A percentile compares a stretch with the other conserved stretches of the same genome.
Conservation (phyloP, 53 echinoderm and acorn worm genomes). For the Zoroaster sp. region DNA sequence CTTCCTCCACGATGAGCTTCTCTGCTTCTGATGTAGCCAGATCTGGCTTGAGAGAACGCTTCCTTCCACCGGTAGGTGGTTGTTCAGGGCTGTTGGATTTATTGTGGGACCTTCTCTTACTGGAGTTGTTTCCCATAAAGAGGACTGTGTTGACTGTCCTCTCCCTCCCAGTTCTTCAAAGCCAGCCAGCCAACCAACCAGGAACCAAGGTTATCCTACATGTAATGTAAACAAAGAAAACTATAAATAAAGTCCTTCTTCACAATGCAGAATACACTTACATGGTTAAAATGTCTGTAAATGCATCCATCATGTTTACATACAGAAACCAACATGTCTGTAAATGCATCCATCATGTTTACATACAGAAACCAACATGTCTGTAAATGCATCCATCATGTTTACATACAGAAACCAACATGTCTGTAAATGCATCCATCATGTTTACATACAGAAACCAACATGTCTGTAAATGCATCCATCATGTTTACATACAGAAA, state of each 20-base stretch:
- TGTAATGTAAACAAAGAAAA: not conserved
- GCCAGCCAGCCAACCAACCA: too few relatives aligned
- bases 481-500: too few relatives aligned
- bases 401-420: too few relatives aligned
- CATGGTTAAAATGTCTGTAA: too few relatives aligned
- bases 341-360: too few relatives aligned
- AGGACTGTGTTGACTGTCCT: not conserved
- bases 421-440: too few relatives aligned
- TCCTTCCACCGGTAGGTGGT: slow-evolving; percentile 24
- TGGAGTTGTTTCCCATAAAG: slow-evolving; percentile 51
- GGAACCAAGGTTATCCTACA: not conserved
- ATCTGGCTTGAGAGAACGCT: slow-evolving; percentile 37
- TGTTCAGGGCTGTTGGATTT: slow-evolving; percentile 22
- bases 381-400: too few relatives aligned
- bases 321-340: too few relatives aligned
- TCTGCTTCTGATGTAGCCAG: slow-evolving; percentile 24
- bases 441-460: too few relatives aligned
- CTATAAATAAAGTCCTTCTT: not conserved
- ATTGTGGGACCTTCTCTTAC: slow-evolving; percentile 51
- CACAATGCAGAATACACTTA: not conserved
- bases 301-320: too few relatives aligned
- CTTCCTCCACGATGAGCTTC: not conserved
- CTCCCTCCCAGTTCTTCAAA: not conserved
- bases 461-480: too few relatives aligned
- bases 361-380: too few relatives aligned